Evolutionary conservation across 2,888 invertebrate genomes (phyloP), one percentile per base, ranked within the genome.

Genomic region (Agonopterix subpropinquella): DNA sequence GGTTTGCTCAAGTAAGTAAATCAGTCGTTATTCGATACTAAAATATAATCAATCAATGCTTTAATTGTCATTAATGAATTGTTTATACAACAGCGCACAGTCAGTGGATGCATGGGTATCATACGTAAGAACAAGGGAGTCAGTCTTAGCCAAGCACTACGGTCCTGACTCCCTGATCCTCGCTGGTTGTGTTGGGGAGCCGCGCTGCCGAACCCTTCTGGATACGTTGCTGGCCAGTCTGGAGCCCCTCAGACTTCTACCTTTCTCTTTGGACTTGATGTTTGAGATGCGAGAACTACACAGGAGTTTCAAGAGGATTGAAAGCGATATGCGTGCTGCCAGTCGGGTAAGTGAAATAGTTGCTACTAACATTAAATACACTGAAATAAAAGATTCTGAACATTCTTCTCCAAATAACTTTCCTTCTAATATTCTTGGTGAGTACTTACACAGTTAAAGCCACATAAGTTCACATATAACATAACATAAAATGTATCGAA

Each of bases 91-190:
- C 85, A 94, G 94, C 78, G 92, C 96, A 49, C 91, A 94, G 58
- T 94, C 96, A n/a, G 89, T 97, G 60, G 96, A 96, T 66, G 96
- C 96, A 36, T 97, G 97, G 96, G 91, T 96, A 57, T 94, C 95
- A 50, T 96, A 96, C 73, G 89, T 97, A 47, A 91, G 95, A 57
- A 95, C 96, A 10, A 91, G 96, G 57, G 96, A 96, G 74, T 93
- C 93, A 11, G 91, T 96, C 11, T 85, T 96, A 47, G 91, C 92
- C 42, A 95, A 94, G 67, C 95, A 96, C 74, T 97, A 96, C 80
- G 91, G 90, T 4, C 89, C 91, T 8, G 92, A 92, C 64, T 94
- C 95, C 45, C 89, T 97, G 54, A 90, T 97, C 61, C 90, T 92
- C 56, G 91, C 91, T 5, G 91, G 91, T 0, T 90, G 91, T 50